Conservation (phyloP, 2,888 invertebrate genomes). For the Deilephila elpenor region DNA sequence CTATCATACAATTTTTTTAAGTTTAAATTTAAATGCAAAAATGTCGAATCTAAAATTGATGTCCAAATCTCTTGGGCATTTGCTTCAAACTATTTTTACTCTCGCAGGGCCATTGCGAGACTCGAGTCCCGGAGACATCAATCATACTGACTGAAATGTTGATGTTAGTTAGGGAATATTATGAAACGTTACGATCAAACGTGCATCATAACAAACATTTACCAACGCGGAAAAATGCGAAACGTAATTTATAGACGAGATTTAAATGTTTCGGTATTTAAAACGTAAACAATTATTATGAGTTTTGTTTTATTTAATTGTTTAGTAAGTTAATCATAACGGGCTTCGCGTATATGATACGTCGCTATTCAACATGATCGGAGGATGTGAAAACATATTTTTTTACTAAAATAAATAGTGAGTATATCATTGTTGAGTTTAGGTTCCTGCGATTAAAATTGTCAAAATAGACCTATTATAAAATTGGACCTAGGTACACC, state of each 20-base stretch:
- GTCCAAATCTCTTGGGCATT: slow-evolving; percentile 77
- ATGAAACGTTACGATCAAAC: slow-evolving; percentile 42
- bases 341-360: too few relatives aligned
- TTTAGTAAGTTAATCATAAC: neutral
- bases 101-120: slow-evolving; percentile 60
- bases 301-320: neutral
- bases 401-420: too few relatives aligned
- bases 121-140: slow-evolving; percentile 45
- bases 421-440: too few relatives aligned
- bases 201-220: neutral
- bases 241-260: neutral
- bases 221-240: neutral
- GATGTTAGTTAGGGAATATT: slow-evolving; percentile 50
- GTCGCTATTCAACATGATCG: too few relatives aligned
- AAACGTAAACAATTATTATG: neutral
- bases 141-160: slow-evolving; percentile 52
- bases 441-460: too few relatives aligned
- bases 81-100: slow-evolving; percentile 75
- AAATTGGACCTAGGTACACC: neutral
- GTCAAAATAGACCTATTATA: neutral
- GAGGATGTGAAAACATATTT: too few relatives aligned
- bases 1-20: slow-evolving; percentile 43
- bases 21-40: slow-evolving; percentile 47
- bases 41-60: slow-evolving; percentile 65
- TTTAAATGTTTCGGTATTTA: neutral